phyloP scores from a whole-genome alignment of 2,113 vertebrate species.

The Nanorana parkeri region DNA sequence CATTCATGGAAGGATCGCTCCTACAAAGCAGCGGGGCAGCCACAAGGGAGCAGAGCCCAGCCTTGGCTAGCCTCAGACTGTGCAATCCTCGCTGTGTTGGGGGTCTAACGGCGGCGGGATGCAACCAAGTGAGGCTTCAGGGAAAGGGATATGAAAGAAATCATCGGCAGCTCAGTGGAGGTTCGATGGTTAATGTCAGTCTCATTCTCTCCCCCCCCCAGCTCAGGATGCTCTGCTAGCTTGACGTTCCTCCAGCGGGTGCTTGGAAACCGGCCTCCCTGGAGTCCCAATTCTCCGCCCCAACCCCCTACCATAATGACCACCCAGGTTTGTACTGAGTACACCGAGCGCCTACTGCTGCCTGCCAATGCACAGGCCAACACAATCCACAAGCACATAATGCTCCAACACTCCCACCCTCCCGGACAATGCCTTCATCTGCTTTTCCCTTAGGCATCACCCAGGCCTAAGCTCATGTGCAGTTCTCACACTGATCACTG shows the following conservation, averaged over 20 bases:
- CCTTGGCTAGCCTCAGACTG: neutral
- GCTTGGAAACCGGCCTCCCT: constrained; percentile 12
- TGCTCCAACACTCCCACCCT: too few species aligned
- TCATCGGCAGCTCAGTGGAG: too few species aligned
- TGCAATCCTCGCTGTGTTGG: neutral
- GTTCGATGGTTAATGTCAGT: constrained; percentile 5
- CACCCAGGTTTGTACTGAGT: neutral
- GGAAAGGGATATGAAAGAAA: neutral
- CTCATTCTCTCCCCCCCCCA: neutral
- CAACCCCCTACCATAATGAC: neutral
- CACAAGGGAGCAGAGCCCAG: too few species aligned
- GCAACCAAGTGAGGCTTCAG: neutral
- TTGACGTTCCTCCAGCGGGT: neutral
- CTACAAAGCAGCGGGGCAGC: neutral
- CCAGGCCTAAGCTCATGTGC: too few species aligned
- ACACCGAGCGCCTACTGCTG: too few species aligned
- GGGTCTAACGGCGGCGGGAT: neutral
- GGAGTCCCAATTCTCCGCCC: neutral
- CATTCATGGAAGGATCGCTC: too few species aligned
- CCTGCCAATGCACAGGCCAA: neutral
- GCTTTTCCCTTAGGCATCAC: too few species aligned
- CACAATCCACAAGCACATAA: too few species aligned
- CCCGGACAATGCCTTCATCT: too few species aligned
- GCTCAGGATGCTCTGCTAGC: neutral
- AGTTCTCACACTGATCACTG: too few species aligned